Evolutionary conservation across 2,113 vertebrate species (phyloP).

Genomic region (Tonatia bakeri): DNA sequence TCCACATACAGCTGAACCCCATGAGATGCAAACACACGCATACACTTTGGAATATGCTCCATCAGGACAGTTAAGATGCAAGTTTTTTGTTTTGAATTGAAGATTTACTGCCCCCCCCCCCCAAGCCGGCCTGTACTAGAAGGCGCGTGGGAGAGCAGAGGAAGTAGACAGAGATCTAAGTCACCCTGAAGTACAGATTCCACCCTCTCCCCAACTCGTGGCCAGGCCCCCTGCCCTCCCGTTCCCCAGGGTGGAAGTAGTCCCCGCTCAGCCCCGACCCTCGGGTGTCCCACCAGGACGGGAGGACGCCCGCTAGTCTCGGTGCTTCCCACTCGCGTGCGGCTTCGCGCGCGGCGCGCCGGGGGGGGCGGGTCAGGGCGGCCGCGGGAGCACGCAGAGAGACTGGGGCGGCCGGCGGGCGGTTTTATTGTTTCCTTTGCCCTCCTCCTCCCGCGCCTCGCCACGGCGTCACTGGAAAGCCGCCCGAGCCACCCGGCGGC

Average conservation of each 20-base stretch:
- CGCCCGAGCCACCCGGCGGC: conserved; percentile 21
- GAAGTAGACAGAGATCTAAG: too few relatives aligned
- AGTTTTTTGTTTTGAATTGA: not conserved
- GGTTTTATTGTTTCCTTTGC: conserved; percentile 55
- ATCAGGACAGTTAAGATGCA: not conserved
- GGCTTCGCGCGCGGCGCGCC: not conserved
- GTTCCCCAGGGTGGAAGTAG: too few relatives aligned
- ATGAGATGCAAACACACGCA: not conserved
- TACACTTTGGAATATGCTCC: not conserved
- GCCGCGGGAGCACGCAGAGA: not conserved
- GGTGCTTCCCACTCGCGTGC: not conserved
- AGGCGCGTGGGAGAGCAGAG: not conserved
- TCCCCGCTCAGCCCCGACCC: fast-evolving
- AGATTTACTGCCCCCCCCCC: not conserved
- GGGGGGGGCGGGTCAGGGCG: not conserved
- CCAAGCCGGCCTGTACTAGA: not conserved
- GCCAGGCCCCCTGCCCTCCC: not conserved
- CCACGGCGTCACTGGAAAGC: conserved; percentile 61
- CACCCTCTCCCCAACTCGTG: not conserved
- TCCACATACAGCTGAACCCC: not conserved
- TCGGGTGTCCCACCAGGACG: fast-evolving
- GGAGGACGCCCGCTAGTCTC: not conserved
- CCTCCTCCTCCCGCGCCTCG: conserved; percentile 26
- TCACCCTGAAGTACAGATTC: not conserved
- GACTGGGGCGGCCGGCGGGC: not conserved